Conservation (phyloP, 2,888 invertebrate genomes). For the Melitaea athalia region DNA sequence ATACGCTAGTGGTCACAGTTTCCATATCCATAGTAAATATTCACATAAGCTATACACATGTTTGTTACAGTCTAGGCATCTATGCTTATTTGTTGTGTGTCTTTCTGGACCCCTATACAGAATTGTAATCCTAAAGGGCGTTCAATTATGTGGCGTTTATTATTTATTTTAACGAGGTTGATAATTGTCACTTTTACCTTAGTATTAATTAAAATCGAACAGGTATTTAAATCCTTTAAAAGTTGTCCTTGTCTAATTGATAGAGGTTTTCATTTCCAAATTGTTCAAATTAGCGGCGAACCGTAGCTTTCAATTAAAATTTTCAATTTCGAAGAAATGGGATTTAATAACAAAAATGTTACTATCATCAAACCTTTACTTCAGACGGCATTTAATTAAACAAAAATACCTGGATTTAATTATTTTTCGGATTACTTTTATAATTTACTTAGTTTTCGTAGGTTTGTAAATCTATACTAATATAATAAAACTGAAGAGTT, state of each 20-base stretch:
- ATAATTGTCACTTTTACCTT: neutral
- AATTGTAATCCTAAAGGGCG: too few species aligned
- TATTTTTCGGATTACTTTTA: slow-evolving; percentile 1
- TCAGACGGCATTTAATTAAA: slow-evolving; percentile 6
- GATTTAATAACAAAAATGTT: neutral
- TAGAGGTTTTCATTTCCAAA: slow-evolving; percentile 12
- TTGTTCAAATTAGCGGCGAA: slow-evolving; percentile 5
- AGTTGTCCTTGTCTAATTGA: slow-evolving; percentile 9
- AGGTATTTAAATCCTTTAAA: slow-evolving; percentile 2
- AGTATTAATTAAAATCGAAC: neutral
- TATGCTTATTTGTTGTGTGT: too few species aligned
- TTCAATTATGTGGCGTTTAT: too few species aligned
- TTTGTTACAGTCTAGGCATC: too few species aligned
- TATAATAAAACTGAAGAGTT: too few species aligned
- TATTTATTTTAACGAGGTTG: too few species aligned
- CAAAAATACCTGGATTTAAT: neutral
- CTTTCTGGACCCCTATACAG: too few species aligned
- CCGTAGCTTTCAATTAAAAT: slow-evolving; percentile 10
- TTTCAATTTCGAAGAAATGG: neutral
- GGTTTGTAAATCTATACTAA: too few species aligned
- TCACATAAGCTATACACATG: too few species aligned
- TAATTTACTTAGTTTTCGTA: neutral
- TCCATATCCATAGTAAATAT: too few species aligned
- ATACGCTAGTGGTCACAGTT: too few species aligned
- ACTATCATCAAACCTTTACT: neutral